Evolutionary conservation across 2,888 invertebrate species (phyloP), one percentile per base, ranked within the genome.

Genomic region (Drosophila melanosoma): DNA sequence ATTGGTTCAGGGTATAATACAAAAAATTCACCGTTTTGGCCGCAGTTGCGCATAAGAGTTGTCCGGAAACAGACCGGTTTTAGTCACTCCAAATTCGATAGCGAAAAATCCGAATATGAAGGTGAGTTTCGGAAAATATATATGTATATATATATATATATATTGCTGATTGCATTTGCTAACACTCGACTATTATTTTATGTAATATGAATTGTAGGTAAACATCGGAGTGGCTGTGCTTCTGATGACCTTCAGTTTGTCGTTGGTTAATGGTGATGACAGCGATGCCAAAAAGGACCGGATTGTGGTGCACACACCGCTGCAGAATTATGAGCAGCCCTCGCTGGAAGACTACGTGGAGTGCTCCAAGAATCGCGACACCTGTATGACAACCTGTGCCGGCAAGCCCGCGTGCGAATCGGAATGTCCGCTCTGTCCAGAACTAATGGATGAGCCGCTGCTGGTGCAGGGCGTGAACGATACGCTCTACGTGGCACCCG

Each of bases 391-490:
- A 0, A 71, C 61, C 4, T 92, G 92, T 36, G 62, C 23, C 5
- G 69, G 57, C 5, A 52, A 32, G 0, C 33, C 33, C 6, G 45
- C 51, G 1, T 92, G 92, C 40, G 58, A 72, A 29, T 49, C 62
- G 1, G 67, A 82, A 58, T 92, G 92, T 32, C 92, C 90, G 6
- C 67, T 86, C 4, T 92, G 92, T 60, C 92, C 92, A 17, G 84
- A 88, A 7, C 74, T 92, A 15, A 73, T 74, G 29, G 84, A 90
- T 29, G 90, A 90, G 33, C 83, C 90, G 5, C 42, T 91, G 32
- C 64, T 91, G 10, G 86, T 92, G 15, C 91, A 92, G 69, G 92
- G 92, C 3, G 73, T 91, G 2, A 92, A 92, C 53, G 92, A 92
- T 49, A 91, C 92, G 0, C 69, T 76, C 3, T 79, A 82, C 17